These are phyloP conservation scores for Bryconaethiops microstoma DNA, from an alignment of 2,797 vertebrate species.

Conservation along the genomic window DNA sequence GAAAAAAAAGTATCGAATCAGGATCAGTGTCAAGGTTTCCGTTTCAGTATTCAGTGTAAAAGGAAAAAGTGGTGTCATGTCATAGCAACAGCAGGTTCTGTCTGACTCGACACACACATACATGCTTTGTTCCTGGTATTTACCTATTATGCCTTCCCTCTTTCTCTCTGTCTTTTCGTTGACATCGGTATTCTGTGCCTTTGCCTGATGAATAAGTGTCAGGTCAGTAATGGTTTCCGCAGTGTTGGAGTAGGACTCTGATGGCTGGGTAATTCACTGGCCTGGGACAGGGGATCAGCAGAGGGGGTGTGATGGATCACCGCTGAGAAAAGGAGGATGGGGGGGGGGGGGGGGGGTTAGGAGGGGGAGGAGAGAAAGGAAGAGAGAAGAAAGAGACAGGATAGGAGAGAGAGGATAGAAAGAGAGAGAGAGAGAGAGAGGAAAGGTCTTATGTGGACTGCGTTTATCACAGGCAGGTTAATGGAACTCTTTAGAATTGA, in stretches of 20 bases:
- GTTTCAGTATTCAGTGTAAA: too few species aligned
- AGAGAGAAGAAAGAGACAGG: too few species aligned
- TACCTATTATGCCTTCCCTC: not conserved
- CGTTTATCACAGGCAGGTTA: constrained; percentile 73
- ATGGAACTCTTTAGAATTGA: constrained; percentile 72
- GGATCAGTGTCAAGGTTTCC: too few species aligned
- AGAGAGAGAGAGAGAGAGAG: not conserved
- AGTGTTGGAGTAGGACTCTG: constrained; percentile 29
- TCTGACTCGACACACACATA: too few species aligned
- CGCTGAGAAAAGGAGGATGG: constrained; percentile 28
- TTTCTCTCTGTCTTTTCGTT: not conserved
- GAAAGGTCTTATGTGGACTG: constrained; percentile 46
- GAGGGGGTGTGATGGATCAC: constrained; percentile 49
- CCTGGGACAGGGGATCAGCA: constrained; percentile 40
- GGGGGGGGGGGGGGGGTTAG: not conserved
- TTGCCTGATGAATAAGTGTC: constrained; percentile 59
- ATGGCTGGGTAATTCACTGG: constrained; percentile 18
- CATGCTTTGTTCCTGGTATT: too few species aligned
- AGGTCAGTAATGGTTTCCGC: constrained; percentile 44
- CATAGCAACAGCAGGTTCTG: too few species aligned
- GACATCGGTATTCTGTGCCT: constrained; percentile 5
- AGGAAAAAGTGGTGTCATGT: too few species aligned
- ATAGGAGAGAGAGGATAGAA: constrained; percentile 21
- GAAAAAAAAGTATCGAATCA: too few species aligned
- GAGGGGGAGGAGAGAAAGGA: not conserved